A percentile compares a stretch with the other conserved stretches of the same genome.
phyloP scores from a whole-genome alignment of 1,140 invertebrate genomes.

The Drosophila yakuba region DNA sequence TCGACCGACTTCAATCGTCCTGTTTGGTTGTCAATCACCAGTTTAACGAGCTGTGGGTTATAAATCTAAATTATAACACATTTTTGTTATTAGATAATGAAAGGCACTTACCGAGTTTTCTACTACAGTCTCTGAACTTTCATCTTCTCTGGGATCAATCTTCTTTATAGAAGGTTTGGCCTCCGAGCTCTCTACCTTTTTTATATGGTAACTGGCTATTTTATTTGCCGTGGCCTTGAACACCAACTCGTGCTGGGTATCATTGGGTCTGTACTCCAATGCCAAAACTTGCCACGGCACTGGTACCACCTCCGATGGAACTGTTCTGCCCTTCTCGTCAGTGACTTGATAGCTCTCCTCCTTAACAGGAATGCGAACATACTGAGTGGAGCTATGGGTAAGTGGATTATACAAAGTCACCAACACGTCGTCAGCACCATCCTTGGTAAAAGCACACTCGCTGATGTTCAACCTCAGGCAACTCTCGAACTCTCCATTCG shows the following conservation, averaged over 20 bases:
- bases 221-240: conserved; percentile 86
- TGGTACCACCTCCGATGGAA: conserved; percentile 87
- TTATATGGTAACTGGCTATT: conserved; percentile 49
- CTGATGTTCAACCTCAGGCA: conserved; percentile 90
- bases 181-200: conserved; percentile 6
- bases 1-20: conserved; percentile 87
- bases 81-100: neutral
- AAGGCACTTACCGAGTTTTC: conserved; percentile 55
- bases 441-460: conserved; percentile 84
- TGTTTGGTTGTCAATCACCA: conserved; percentile 34
- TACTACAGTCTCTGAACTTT: conserved; percentile 30
- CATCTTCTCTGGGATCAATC: neutral
- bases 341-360: conserved; percentile 87
- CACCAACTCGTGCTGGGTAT: conserved; percentile 88
- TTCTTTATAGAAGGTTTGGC: neutral
- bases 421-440: conserved; percentile 87
- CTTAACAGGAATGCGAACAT: conserved; percentile 90
- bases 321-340: conserved; percentile 85
- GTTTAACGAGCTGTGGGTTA: conserved; percentile 44
- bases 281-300: conserved; percentile 87
- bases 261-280: conserved; percentile 88
- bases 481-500: conserved; percentile 84
- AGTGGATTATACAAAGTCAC: conserved; percentile 93
- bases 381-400: conserved; percentile 87
- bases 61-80: neutral